A percentile compares a stretch with the other conserved stretches of the same genome.
These are phyloP conservation scores for Gorsachius goisagi DNA, from an alignment of 2,113 vertebrate genomes.

Conservation along the genomic window DNA sequence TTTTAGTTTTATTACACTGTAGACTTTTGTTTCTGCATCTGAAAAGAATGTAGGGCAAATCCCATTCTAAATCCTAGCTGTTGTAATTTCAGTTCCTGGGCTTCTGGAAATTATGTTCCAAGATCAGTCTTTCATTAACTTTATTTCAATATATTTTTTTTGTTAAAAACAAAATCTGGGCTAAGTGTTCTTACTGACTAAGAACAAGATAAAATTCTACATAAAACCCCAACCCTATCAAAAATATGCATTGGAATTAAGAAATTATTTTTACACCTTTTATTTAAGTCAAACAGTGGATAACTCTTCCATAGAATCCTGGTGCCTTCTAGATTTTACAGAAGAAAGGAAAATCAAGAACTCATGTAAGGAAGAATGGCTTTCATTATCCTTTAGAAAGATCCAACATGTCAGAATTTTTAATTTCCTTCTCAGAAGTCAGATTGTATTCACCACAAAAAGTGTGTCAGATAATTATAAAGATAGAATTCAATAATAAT, in stretches of 20 bases:
- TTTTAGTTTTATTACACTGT: not conserved
- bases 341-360: not conserved
- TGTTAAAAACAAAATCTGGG: not conserved
- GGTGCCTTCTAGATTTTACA: not conserved
- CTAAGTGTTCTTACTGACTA: not conserved
- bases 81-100: not conserved
- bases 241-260: not conserved
- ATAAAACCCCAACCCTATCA: not conserved
- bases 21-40: not conserved
- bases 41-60: not conserved
- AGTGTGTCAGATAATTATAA: not conserved
- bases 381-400: not conserved
- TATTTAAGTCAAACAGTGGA: not conserved
- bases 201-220: not conserved
- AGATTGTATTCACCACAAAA: not conserved
- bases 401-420: not conserved
- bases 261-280: not conserved
- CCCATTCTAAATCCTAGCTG: not conserved
- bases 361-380: not conserved
- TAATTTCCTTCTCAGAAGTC: not conserved
- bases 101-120: not conserved
- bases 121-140: not conserved
- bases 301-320: not conserved
- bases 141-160: not conserved
- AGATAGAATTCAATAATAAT: not conserved